Conservation (phyloP, 2,797 vertebrate genomes). For the Paedocypris micromegethes region DNA sequence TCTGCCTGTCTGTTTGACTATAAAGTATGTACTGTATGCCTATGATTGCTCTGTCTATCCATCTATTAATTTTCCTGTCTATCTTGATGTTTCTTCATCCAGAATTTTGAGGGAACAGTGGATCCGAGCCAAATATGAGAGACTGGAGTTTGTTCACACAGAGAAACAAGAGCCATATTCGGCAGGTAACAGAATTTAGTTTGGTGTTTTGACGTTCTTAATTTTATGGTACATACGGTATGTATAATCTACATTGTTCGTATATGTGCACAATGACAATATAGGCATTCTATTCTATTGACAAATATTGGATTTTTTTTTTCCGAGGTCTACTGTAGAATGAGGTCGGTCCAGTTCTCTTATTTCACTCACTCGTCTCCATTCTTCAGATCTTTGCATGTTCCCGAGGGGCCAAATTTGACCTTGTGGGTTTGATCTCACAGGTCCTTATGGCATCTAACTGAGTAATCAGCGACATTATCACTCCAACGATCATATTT, state of each 20-base stretch:
- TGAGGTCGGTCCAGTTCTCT: constrained; percentile 10
- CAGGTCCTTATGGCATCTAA: background rate
- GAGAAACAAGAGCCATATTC: constrained; percentile 83
- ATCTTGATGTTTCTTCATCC: constrained; percentile 21
- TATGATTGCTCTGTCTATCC: too few species aligned
- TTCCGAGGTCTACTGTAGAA: background rate
- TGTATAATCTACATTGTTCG: too few species aligned
- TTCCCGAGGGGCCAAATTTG: background rate
- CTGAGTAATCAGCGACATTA: constrained; percentile 1
- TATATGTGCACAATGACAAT: too few species aligned
- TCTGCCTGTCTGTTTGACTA: too few species aligned
- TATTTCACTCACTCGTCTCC: background rate
- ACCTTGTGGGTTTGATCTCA: constrained; percentile 7
- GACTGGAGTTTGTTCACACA: constrained; percentile 74
- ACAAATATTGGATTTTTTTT: background rate
- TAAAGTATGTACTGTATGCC: too few species aligned
- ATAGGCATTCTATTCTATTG: too few species aligned
- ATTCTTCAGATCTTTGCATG: constrained; percentile 1
- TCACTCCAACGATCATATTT: constrained; percentile 24
- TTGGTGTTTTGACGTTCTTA: too few species aligned
- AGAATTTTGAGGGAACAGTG: constrained; percentile 81
- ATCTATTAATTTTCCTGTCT: too few species aligned
- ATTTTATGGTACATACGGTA: too few species aligned
- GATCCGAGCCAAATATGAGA: constrained; percentile 81
- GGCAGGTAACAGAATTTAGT: constrained; percentile 64